Conservation (phyloP, 1,140 invertebrate species). For the Pristionchus pacificus region DNA sequence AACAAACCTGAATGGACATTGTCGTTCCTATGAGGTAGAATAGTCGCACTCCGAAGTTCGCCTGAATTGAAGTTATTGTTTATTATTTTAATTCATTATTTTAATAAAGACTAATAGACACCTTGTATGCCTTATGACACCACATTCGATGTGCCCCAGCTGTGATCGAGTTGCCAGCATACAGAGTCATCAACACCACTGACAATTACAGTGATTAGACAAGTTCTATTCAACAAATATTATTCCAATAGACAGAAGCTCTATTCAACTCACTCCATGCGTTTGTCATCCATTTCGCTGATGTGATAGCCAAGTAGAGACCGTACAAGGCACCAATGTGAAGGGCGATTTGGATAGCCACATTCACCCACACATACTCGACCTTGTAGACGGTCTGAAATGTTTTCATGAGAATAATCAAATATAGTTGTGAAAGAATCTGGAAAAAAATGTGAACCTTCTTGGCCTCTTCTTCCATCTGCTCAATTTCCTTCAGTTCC, state of each 20-base stretch:
- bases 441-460: background rate
- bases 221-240: background rate
- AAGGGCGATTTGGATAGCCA: conserved; percentile 76
- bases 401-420: background rate
- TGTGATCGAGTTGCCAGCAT: conserved; percentile 69
- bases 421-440: no score
- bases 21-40: conserved; percentile 76
- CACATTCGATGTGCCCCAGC: conserved; percentile 89
- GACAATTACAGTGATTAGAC: conserved; percentile 21
- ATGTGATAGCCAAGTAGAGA: conserved; percentile 72
- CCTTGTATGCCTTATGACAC: conserved; percentile 86
- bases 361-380: conserved; percentile 86
- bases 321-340: conserved; percentile 82
- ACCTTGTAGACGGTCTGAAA: background rate
- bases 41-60: conserved; percentile 76
- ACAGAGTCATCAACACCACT: conserved; percentile 41
- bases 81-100: background rate
- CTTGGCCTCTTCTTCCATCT: background rate
- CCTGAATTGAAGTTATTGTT: conserved; percentile 57
- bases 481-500: background rate
- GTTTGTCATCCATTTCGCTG: conserved; percentile 67
- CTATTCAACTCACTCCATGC: conserved; percentile 27
- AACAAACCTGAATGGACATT: conserved; percentile 76
- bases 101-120: background rate
- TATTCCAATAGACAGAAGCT: background rate